Percentiles rank a stretch among this genome's conserved stretches.
Evolutionary conservation across 2,797 vertebrate genomes (phyloP).

Genomic region (Tapera naevia): DNA sequence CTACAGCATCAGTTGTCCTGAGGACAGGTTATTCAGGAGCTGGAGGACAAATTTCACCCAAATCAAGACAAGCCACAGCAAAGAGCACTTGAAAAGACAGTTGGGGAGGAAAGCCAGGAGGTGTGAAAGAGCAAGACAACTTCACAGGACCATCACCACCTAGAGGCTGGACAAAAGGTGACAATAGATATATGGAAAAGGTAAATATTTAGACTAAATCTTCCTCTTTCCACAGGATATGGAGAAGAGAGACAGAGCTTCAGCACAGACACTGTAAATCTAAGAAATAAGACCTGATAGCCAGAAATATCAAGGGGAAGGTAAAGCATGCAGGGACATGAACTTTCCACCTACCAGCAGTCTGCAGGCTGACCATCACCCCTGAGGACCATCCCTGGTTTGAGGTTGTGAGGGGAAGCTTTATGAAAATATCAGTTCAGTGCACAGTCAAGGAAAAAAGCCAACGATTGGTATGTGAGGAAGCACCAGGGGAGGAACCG

Average conservation of each 20-base stretch:
- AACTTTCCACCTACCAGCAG: not conserved
- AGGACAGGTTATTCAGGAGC: not conserved
- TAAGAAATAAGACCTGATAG: not conserved
- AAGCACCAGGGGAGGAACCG: not conserved
- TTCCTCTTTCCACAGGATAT: not conserved
- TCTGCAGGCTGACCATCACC: not conserved
- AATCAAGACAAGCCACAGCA: not conserved
- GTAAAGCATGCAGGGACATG: not conserved
- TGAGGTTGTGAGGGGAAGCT: not conserved
- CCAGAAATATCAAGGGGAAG: not conserved
- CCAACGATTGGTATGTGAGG: not conserved
- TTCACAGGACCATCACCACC: not conserved
- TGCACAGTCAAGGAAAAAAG: not conserved
- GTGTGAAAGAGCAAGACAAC: not conserved
- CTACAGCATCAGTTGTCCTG: not conserved
- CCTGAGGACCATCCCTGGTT: not conserved
- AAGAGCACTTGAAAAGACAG: not conserved
- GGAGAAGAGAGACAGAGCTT: not conserved
- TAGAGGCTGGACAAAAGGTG: not conserved
- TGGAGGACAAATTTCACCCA: not conserved
- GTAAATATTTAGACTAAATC: not conserved
- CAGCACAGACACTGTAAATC: not conserved
- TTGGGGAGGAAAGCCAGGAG: not conserved
- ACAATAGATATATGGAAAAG: not conserved
- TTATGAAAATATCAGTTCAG: not conserved